Evolutionary conservation across 2,113 vertebrate genomes (phyloP), one percentile per base, ranked within the genome.

Genomic region (Meles meles): DNA sequence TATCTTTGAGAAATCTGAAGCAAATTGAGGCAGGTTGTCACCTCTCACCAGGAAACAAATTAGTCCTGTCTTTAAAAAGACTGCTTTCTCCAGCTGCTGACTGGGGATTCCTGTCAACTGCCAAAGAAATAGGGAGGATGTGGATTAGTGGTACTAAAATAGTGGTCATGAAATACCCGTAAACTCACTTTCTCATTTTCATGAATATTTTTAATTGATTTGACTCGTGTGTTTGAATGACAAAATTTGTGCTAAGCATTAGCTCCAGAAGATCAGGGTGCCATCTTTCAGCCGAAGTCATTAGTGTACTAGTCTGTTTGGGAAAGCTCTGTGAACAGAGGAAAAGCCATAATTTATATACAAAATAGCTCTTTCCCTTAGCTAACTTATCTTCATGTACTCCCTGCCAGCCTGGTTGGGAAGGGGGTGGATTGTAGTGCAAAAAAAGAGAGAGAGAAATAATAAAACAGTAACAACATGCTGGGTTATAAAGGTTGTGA

Each of bases 11-110:
- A 94, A 90, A 91, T 96, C 96, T 82, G 69, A 89, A 95, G 91
- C 94, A 96, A 96, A 76, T 4, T 1, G 49, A 72, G 93, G 88
- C 84, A 97, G 63, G 71, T 71, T 67, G 88, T 97, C 77, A 10
- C 92, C 96, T 97, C 93, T 91, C 95, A 49, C 92, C n/a, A 23
- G 85, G 96, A 96, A 90, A 95, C 72, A 98, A 97, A 98, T 85
- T 81, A 97, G 95, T 87, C 65, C 69, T 97, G 67, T 93, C 72
- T 44, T 4, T 85, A 77, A 80, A 97, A 69, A 96, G 72, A 71
- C 5, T 39, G 49, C 49, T n/a, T 57, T 92, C 55, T 42, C 61
- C 61, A 80, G 67, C 31, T 86, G 74, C 77, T 94, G 84, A 13
- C 77, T 83, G 27, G 7, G 80, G 47, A 92, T 83, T 17, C 93